Evolutionary conservation across 2,888 invertebrate species (phyloP), one percentile per base, ranked within the genome.

Genomic region (Cistogaster globosa): DNA sequence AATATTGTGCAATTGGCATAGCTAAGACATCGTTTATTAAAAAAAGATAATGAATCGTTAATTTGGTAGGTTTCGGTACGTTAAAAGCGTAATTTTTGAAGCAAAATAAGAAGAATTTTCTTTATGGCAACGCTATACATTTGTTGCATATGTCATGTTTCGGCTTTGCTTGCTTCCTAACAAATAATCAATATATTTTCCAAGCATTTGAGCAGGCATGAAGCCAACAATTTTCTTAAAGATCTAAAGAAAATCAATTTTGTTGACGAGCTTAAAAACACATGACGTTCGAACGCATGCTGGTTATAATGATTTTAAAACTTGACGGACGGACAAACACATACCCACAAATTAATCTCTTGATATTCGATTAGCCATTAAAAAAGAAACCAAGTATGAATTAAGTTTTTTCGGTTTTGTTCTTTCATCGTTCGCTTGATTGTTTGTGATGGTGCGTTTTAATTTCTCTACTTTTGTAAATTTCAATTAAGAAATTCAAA

Each of bases 401-500:
- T 22, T 32, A 69, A 62, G 32, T 36, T 42, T n/a, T 20, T 62
- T 42, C 12, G 18, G 14, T n/a, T 67, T 58, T 67, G 12, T 63
- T 45, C 11, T 55, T 57, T 57, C 57, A 14, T 1, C 42, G 55
- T 20, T n/a, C 11, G 22, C 51, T 26, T 71, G 45, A 2, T 48
- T 48, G 45, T n/a, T 71, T 51, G 36, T n/a, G 67, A 67, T 67
- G 60, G 68, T 63, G 57, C 57, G 38, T 58, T 71, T 71, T 51
- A 72, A 57, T 79, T 63, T 79, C n/a, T 36, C 22, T 58, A 77
- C 53, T 68, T 18, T 68, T 68, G 26, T 68, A 60, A 68, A 74
- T 60, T 68, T 80, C 74, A 80, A 60, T 80, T 80, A 63, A 72
- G 69, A 69, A 78, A 69, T 53, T 42, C 22, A 78, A 69, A 69